Evolutionary conservation across 2,113 vertebrate species (phyloP).

Genomic region (Lucifuga dentata): DNA sequence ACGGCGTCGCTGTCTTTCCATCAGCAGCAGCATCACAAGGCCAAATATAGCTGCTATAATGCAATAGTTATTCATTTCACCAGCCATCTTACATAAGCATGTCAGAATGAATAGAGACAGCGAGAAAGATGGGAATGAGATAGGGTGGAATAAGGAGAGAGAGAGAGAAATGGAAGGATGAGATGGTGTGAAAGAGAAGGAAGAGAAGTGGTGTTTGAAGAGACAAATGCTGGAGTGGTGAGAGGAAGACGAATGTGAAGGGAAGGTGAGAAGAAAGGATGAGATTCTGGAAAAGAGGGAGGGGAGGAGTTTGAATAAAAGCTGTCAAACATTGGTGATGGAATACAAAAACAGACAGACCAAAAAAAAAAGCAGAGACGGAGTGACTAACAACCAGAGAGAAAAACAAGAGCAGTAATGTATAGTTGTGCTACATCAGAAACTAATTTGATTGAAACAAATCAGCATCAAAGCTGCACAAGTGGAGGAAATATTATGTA

Average conservation of each 20-base stretch:
- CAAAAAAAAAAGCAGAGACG: conserved; percentile 10
- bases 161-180: background rate
- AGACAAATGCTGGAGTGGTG: background rate
- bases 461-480: no score
- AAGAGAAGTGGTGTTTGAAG: background rate
- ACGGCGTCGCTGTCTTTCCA: conserved; percentile 24
- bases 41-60: conserved; percentile 54
- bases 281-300: background rate
- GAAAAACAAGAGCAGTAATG: no score
- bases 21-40: conserved; percentile 34
- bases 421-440: no score
- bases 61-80: conserved; percentile 65
- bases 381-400: no score
- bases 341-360: conserved; percentile 2
- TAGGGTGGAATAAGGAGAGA: background rate
- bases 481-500: no score
- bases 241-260: background rate
- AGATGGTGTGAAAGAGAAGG: conserved; percentile 3
- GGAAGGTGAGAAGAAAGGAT: background rate
- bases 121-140: conserved; percentile 20
- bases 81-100: conserved; percentile 60
- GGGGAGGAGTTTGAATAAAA: background rate
- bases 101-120: conserved; percentile 27
- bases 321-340: conserved; percentile 19
- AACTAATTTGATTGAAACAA: no score